These are phyloP conservation scores for Saccopteryx bilineata DNA, from an alignment of 2,113 vertebrate genomes.

Conservation along the genomic window DNA sequence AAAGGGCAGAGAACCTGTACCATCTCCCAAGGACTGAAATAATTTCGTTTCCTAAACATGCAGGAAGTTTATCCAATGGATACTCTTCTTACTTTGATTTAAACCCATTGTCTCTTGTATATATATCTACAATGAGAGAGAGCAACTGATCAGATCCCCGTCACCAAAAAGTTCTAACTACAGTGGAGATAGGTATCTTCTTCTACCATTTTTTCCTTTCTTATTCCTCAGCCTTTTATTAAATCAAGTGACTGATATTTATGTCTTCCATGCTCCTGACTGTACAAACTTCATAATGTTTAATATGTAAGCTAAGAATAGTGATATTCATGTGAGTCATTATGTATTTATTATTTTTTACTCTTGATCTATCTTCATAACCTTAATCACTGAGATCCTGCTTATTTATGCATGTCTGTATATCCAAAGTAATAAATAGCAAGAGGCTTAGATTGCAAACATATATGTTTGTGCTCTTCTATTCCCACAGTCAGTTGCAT, in stretches of 20 bases:
- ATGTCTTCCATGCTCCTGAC: constrained; percentile 7
- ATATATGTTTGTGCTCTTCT: background rate
- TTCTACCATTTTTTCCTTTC: background rate
- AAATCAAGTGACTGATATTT: background rate
- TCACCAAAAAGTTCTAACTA: background rate
- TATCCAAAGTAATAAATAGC: background rate
- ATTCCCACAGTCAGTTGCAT: background rate
- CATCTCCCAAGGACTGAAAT: background rate
- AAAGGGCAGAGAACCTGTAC: background rate
- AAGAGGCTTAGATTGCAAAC: background rate
- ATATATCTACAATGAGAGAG: background rate
- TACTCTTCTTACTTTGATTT: background rate
- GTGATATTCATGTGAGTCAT: background rate
- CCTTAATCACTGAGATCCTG: background rate
- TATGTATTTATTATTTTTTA: constrained; percentile 27
- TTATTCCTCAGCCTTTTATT: background rate
- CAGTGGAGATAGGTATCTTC: background rate
- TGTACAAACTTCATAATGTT: background rate
- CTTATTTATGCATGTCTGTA: background rate
- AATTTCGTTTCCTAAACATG: background rate
- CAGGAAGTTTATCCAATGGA: background rate
- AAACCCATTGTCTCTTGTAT: background rate
- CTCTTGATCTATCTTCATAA: background rate
- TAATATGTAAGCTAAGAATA: background rate
- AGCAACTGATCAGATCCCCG: background rate